Conservation (phyloP, 37 sponge, comb jelly and placozoan genomes). For the Diacarnus erythraeanus region DNA sequence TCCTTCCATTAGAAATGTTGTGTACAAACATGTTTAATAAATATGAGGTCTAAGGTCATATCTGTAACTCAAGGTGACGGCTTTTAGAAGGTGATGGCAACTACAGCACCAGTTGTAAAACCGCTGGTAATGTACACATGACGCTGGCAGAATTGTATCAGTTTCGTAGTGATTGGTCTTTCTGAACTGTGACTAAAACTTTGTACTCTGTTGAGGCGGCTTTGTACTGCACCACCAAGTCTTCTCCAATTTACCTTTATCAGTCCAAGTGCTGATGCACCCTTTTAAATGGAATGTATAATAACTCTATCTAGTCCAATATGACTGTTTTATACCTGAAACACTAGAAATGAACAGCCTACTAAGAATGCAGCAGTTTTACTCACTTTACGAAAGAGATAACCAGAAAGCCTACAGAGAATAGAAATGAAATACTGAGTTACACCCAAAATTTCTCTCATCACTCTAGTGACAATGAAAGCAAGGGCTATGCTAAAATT, state of each 20-base stretch:
- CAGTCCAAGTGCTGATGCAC: slow-evolving; percentile 47
- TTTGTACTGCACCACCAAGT: slow-evolving; percentile 12
- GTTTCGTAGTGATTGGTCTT: neutral
- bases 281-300: too few relatives aligned
- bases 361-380: slow-evolving; percentile 63
- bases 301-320: too few relatives aligned
- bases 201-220: neutral
- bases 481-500: neutral
- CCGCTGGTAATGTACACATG: slow-evolving; percentile 60
- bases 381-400: slow-evolving; percentile 59
- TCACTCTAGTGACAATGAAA: too few relatives aligned
- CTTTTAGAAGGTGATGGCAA: slow-evolving; percentile 43
- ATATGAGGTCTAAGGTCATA: neutral
- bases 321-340: slow-evolving; percentile 41
- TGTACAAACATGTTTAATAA: slow-evolving; percentile 35
- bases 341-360: slow-evolving; percentile 52
- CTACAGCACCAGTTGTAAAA: slow-evolving; percentile 52
- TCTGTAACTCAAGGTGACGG: neutral
- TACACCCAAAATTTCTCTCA: too few relatives aligned
- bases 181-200: neutral
- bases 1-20: slow-evolving; percentile 7
- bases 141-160: slow-evolving; percentile 22
- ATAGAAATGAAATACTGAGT: neutral
- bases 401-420: slow-evolving; percentile 56
- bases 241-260: slow-evolving; percentile 53